phyloP scores from a whole-genome alignment of 2,888 invertebrate species.

The Salticus scenicus region DNA sequence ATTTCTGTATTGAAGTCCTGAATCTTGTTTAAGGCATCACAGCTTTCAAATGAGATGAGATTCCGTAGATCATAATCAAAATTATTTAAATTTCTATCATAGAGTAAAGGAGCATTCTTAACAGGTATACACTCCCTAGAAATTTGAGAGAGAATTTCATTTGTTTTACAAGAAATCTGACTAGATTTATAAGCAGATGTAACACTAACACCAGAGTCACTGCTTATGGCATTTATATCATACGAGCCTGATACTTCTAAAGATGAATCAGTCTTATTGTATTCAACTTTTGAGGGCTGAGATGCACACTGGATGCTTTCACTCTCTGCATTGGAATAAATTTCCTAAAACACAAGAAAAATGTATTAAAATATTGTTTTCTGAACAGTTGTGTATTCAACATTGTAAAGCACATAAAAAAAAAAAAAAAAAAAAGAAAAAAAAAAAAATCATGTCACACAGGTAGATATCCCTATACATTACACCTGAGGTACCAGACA shows the following conservation, averaged over 20 bases:
- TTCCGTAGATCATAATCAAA: not conserved
- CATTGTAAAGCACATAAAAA: too few species aligned
- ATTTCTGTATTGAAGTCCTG: not conserved
- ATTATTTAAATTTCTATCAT: not conserved
- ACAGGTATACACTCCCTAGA: not conserved
- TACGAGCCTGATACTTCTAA: constrained; percentile 4
- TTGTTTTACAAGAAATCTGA: not conserved
- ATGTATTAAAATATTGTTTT: not conserved
- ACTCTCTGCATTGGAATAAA: not conserved
- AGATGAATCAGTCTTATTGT: not conserved
- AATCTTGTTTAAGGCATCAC: not conserved
- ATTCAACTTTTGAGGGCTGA: not conserved
- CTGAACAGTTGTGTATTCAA: too few species aligned
- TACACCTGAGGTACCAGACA: too few species aligned
- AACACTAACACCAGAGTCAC: constrained; percentile 61
- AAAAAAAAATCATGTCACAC: not conserved
- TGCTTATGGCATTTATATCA: constrained; percentile 37
- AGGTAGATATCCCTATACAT: too few species aligned
- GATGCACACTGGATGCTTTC: not conserved
- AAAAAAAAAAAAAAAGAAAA: not conserved
- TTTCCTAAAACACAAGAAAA: not conserved
- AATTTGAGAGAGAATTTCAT: not conserved
- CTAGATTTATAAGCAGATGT: constrained; percentile 31
- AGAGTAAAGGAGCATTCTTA: not conserved
- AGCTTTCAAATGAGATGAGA: constrained; percentile 44